These are phyloP conservation scores for Thomomys bottae DNA, from an alignment of 2,113 vertebrate species.

Conservation along the genomic window DNA sequence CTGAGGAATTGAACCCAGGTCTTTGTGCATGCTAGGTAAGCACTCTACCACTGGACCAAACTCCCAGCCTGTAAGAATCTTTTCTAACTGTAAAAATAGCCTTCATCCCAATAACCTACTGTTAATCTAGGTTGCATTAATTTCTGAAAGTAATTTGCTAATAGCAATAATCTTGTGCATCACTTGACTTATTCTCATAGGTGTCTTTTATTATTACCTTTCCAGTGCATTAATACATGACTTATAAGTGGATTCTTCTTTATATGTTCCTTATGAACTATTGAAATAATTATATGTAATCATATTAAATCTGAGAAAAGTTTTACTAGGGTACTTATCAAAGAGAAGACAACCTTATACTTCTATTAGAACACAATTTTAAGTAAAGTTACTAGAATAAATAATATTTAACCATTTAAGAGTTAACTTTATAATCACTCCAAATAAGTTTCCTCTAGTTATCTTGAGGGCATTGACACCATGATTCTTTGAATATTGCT, in stretches of 20 bases:
- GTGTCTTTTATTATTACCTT: conserved; percentile 20
- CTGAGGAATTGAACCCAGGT: too few relatives aligned
- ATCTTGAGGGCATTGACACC: not conserved
- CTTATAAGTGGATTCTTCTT: not conserved
- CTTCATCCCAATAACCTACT: not conserved
- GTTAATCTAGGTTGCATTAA: not conserved
- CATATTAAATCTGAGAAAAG: conserved; percentile 6
- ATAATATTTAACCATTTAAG: not conserved
- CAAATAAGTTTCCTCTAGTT: not conserved
- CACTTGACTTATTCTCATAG: not conserved
- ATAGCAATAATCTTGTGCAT: not conserved
- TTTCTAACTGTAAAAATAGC: not conserved
- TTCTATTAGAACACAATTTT: conserved; percentile 17
- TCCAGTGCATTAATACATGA: not conserved
- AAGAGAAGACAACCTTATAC: not conserved
- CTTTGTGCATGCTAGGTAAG: too few relatives aligned
- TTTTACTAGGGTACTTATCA: not conserved
- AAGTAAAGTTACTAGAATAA: conserved; percentile 15
- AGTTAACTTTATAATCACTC: not conserved
- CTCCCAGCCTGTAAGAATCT: not conserved
- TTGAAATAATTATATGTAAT: not conserved
- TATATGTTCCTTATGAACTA: not conserved
- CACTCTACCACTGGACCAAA: too few relatives aligned
- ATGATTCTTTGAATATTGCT: not conserved
- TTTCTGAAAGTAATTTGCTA: conserved; percentile 29